Evolutionary conservation across 2,113 vertebrate genomes (phyloP), one percentile per base, ranked within the genome.

Genomic region (Fulica atra): DNA sequence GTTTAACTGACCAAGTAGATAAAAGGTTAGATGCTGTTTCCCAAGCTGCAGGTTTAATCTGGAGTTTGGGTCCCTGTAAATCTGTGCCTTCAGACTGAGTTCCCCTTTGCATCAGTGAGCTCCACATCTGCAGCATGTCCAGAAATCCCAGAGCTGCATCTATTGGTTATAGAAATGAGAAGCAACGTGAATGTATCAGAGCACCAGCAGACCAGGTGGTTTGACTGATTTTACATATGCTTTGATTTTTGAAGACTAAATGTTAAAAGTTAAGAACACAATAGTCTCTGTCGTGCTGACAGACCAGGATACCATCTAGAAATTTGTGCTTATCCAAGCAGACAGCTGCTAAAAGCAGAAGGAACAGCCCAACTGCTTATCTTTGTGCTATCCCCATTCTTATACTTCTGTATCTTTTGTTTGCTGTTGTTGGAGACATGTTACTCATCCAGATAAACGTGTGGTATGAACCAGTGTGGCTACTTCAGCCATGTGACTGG

Each of bases 21-120:
- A 33, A 88, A 63, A 66, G 23, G 11, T 83, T 63, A 76, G 14
- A 14, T 0, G 2, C 40, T 51, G 17, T 51, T 78, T 91, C 57
- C 42, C 38, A 71, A 83, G 9, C 11, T 63, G 23, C 31, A 54
- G 28, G 46, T 63, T 77, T 86, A 33, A 36, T 63, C 10, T 48
- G n/a, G 56, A 79, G 38, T 60, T 92, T 65, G 92, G 46, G 35
- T 6, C n/a, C n/a, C 13, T 29, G 17, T 86, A 19, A 50, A 71
- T 89, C 46, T 40, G 31, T 76, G 63, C 48, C 33, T 72, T 95
- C 19, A 38, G 64, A 14, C 5, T 42, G 28, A 64, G 25, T 56
- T 81, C 23, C 18, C 0, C 0, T 86, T 93, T 71, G 13, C 51
- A 54, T 24, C n/a, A 90, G 29, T 0, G 0, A 77, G 28, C 54